A percentile compares a stretch with the other conserved stretches of the same genome.
Conservation (phyloP, 2,888 invertebrate species). For the Synergus japonicus region DNA sequence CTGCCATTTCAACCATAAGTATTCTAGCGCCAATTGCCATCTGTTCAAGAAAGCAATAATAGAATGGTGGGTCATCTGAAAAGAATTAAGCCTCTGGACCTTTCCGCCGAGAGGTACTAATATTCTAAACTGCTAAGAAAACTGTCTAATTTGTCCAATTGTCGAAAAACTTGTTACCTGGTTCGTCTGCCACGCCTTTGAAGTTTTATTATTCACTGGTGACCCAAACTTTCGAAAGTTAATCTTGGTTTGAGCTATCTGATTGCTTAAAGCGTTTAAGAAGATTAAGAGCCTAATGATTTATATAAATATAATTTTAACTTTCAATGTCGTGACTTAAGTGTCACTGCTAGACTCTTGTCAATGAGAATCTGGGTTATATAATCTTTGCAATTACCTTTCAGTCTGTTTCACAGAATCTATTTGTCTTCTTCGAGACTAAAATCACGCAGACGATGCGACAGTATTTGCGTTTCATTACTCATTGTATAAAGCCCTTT, state of each 20-base stretch:
- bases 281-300: neutral
- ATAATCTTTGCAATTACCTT: neutral
- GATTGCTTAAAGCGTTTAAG: neutral
- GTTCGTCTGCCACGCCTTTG: neutral
- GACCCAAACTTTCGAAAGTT: neutral
- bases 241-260: slow-evolving; percentile 13
- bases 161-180: neutral
- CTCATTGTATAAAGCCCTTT: neutral
- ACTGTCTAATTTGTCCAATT: neutral
- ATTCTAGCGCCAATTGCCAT: neutral
- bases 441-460: neutral
- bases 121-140: neutral
- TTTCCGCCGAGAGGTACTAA: neutral
- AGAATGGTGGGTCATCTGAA: neutral
- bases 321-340: neutral
- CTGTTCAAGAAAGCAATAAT: neutral
- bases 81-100: neutral
- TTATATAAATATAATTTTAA: neutral
- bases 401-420: no score
- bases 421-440: neutral
- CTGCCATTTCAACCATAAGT: no score
- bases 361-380: neutral
- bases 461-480: slow-evolving; percentile 5
- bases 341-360: neutral
- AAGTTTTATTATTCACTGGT: neutral